phyloP scores from a whole-genome alignment of 2,888 invertebrate species.

The Ophraella communa region DNA sequence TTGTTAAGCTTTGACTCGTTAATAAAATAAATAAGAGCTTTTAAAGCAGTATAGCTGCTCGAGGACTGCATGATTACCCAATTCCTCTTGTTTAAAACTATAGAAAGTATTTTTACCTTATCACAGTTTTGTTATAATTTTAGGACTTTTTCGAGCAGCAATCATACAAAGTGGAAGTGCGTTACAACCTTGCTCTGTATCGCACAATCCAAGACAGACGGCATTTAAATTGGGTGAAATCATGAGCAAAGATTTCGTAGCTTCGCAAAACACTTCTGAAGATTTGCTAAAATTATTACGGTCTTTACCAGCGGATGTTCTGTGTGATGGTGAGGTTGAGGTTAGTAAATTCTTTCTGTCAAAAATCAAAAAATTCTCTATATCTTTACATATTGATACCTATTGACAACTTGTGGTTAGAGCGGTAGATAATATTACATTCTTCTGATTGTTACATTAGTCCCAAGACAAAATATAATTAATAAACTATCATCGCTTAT shows the following conservation, averaged over 20 bases:
- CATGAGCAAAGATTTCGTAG: conserved; percentile 24
- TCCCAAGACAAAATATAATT: no score
- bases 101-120: no score
- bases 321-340: conserved; percentile 1
- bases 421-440: no score
- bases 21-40: no score
- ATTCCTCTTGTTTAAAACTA: neutral
- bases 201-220: neutral
- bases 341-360: neutral
- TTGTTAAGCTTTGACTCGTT: no score
- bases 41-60: no score
- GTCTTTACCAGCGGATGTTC: conserved; percentile 2
- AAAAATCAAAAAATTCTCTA: no score
- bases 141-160: conserved; percentile 28
- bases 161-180: conserved; percentile 24
- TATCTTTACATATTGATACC: no score
- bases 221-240: conserved; percentile 18
- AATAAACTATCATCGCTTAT: no score
- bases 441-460: no score
- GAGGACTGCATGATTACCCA: neutral
- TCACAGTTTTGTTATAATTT: no score
- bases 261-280: conserved; percentile 13
- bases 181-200: neutral
- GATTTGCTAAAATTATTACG: conserved; percentile 13
- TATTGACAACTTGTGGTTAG: no score